These are phyloP conservation scores for Microctonus hyperodae DNA, from an alignment of 2,888 invertebrate genomes.

Conservation along the genomic window DNA sequence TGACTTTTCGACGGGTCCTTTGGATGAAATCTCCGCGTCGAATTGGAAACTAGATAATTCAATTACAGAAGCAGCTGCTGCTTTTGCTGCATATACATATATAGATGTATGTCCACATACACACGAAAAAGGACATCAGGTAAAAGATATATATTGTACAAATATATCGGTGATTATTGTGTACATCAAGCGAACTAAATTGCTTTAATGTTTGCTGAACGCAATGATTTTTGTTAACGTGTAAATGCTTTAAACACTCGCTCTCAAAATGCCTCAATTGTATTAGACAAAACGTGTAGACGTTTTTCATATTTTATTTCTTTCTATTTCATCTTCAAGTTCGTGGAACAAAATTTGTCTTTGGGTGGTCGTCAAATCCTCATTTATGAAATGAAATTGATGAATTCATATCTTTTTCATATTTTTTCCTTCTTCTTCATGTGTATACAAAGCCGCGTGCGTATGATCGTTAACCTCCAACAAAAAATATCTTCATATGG, in stretches of 20 bases:
- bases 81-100: constrained; percentile 17
- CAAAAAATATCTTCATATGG: background rate
- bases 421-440: background rate
- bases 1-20: constrained; percentile 59
- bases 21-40: constrained; percentile 61
- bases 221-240: background rate
- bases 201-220: constrained; percentile 9
- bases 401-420: background rate
- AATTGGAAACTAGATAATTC: constrained; percentile 64
- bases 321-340: background rate
- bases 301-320: too few species aligned
- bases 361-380: constrained; percentile 21
- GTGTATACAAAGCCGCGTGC: background rate
- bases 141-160: too few species aligned
- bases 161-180: constrained; percentile 3
- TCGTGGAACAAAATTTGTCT: constrained; percentile 11
- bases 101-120: background rate
- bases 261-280: constrained; percentile 12
- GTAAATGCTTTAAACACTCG: background rate
- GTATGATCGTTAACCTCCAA: background rate
- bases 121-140: background rate
- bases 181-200: background rate
- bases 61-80: constrained; percentile 60
- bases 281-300: background rate
- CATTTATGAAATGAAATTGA: constrained; percentile 7